Conservation (phyloP, 2,797 vertebrate genomes). For the Aselliscus stoliczkanus region DNA sequence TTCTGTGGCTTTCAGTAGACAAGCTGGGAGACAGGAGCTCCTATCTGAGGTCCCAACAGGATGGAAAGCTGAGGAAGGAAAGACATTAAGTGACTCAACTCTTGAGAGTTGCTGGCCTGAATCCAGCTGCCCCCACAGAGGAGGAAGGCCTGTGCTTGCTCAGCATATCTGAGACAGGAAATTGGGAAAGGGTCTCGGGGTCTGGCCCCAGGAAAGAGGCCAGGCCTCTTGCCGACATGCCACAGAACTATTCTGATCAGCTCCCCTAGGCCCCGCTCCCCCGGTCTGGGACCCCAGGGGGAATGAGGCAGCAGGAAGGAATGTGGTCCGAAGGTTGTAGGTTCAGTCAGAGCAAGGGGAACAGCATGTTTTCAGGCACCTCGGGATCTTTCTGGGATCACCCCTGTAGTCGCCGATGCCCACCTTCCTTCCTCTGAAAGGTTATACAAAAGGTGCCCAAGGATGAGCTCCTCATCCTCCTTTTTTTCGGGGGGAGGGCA, state of each 20-base stretch:
- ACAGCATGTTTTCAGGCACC: slow-evolving; percentile 39
- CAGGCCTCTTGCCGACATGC: slow-evolving; percentile 58
- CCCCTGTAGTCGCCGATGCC: not conserved
- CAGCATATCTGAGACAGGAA: slow-evolving; percentile 76
- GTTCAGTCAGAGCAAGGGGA: slow-evolving; percentile 63
- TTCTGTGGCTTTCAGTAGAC: not conserved
- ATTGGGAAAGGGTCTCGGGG: slow-evolving; percentile 75
- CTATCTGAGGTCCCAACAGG: slow-evolving; percentile 52
- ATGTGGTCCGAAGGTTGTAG: slow-evolving; percentile 64
- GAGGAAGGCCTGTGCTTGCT: slow-evolving; percentile 72
- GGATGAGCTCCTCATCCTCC: not conserved
- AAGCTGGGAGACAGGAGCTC: not conserved
- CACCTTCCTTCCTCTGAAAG: slow-evolving; percentile 32
- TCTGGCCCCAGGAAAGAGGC: slow-evolving; percentile 70
- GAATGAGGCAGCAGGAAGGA: slow-evolving; percentile 70
- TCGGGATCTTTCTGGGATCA: slow-evolving; percentile 34
- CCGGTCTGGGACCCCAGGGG: slow-evolving; percentile 61
- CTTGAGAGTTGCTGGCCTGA: slow-evolving; percentile 47
- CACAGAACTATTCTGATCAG: slow-evolving; percentile 70
- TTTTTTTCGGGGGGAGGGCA: not conserved
- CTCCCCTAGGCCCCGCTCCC: slow-evolving; percentile 60
- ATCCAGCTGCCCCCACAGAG: slow-evolving; percentile 61
- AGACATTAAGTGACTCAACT: slow-evolving; percentile 68
- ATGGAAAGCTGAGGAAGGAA: slow-evolving; percentile 66
- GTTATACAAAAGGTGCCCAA: not conserved